phyloP scores from a whole-genome alignment of 2,888 invertebrate species.

The Synanthedon tipuliformis region DNA sequence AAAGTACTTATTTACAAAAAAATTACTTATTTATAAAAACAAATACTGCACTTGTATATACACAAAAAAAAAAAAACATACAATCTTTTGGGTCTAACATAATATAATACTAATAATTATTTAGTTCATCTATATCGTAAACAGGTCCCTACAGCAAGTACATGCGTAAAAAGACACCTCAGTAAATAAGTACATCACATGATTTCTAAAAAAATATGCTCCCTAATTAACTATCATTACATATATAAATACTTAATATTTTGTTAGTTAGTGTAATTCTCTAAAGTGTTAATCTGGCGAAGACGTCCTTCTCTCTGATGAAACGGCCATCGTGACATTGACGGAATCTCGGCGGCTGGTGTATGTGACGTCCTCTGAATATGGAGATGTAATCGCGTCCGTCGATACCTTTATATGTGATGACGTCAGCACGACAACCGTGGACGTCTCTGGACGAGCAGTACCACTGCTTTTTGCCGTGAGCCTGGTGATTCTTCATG shows the following conservation, averaged over 20 bases:
- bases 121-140: conserved; percentile 31
- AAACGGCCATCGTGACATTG: conserved; percentile 59
- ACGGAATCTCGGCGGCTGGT: conserved; percentile 50
- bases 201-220: conserved; percentile 12
- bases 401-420: conserved; percentile 53
- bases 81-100: too few species aligned
- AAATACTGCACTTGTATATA: too few species aligned
- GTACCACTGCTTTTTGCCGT: conserved; percentile 64
- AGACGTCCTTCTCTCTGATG: conserved; percentile 51
- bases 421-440: conserved; percentile 58
- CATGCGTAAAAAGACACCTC: conserved; percentile 37
- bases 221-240: conserved; percentile 4
- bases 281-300: conserved; percentile 26
- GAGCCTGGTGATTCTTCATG: conserved; percentile 63
- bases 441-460: conserved; percentile 60
- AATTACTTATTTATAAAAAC: too few species aligned
- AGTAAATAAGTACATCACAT: conserved; percentile 49
- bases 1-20: too few species aligned
- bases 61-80: too few species aligned
- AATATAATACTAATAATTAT: too few species aligned
- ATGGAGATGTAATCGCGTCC: conserved; percentile 61
- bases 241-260: conserved; percentile 14
- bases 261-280: conserved; percentile 12
- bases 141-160: conserved; percentile 58
- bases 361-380: conserved; percentile 56